These are phyloP conservation scores for Amorpha juglandis DNA, from an alignment of 2,888 invertebrate genomes.

Conservation along the genomic window DNA sequence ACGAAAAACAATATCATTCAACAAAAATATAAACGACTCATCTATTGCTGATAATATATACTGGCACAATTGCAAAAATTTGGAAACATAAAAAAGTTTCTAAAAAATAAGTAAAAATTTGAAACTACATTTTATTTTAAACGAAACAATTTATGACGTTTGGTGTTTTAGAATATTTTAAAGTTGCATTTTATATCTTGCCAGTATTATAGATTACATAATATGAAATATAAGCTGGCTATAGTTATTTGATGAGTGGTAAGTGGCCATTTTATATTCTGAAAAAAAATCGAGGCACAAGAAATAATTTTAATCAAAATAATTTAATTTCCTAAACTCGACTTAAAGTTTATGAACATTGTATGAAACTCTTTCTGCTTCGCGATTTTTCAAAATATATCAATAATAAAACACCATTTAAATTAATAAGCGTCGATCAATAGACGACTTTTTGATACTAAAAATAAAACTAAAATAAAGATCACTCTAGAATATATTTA, in stretches of 20 bases:
- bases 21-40: too few relatives aligned
- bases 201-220: conserved; percentile 26
- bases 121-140: conserved; percentile 17
- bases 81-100: not conserved
- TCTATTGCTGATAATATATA: not conserved
- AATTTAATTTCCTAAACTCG: not conserved
- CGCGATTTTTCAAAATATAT: too few relatives aligned
- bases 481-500: too few relatives aligned
- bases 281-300: not conserved
- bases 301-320: not conserved
- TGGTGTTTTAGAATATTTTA: conserved; percentile 21
- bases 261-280: not conserved
- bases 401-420: too few relatives aligned
- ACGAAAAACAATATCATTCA: too few relatives aligned
- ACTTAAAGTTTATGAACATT: too few relatives aligned
- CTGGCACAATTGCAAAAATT: not conserved
- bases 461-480: too few relatives aligned
- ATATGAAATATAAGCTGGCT: conserved; percentile 18
- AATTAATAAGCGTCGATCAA: not conserved
- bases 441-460: not conserved
- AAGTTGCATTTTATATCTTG: conserved; percentile 21
- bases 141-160: not conserved
- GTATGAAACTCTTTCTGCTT: too few relatives aligned
- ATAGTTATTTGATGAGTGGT: conserved; percentile 2
- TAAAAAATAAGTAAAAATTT: too few relatives aligned